Evolutionary conservation across 2,888 invertebrate genomes (phyloP), one percentile per base, ranked within the genome.

Genomic region (Pollenia amentaria): DNA sequence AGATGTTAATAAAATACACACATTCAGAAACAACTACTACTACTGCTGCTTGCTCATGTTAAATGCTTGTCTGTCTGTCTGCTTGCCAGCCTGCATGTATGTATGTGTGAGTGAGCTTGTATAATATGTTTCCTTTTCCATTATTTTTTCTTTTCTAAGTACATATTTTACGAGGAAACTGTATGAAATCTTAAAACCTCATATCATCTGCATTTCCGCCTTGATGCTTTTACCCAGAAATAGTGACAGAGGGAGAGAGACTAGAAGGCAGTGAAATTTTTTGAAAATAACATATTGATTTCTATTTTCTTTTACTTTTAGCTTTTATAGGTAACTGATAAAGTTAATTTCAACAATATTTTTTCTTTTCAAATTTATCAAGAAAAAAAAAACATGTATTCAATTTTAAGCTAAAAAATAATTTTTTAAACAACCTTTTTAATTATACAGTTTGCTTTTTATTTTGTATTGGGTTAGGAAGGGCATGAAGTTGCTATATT

Each of bases 121-220:
- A 29, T 44, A 69, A 67, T 38, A n/a, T 57, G 51, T 70, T 55
- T 73, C 18, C 18, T 42, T 62, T 1, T 44, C 48, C 0, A 1
- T 67, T 16, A 12, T 21, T 11, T 48, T 16, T 29, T 38, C 3
- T 21, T n/a, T 51, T 44, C 9, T 14, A 38, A 48, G 11, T 11
- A 62, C 21, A 14, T 48, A 29, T 65, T 86, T 60, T 75, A 38
- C 42, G 16, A 64, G 78, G 62, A 75, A 72, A 77, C 46, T 55
- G 77, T 67, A 78, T 67, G n/a, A 62, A 72, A 84, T 46, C 55
- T 79, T 75, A 14, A 55, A 78, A 82, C 53, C 55, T 75, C 73
- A 42, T 46, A 82, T 69, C 70, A 70, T 64, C 42, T 75, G 83
- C 79, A 86, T 83, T 83, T 83, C 70, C 83, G 75, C 55, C 51